Conservation (phyloP, 1,140 invertebrate genomes). For the Yoshiicerus persimilis region DNA sequence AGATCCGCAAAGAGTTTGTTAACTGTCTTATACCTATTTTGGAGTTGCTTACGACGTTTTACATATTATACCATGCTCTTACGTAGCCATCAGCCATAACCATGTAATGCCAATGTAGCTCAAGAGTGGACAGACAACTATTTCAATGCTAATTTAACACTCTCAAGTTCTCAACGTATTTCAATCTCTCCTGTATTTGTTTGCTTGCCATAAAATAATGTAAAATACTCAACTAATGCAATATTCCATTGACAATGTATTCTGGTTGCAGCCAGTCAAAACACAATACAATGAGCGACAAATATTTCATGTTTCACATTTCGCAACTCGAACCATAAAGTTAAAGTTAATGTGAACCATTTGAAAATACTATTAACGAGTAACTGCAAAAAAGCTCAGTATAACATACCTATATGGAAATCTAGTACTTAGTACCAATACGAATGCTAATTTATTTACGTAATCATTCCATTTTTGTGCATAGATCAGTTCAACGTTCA, state of each 20-base stretch:
- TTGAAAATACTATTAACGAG: background rate
- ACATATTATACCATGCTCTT: background rate
- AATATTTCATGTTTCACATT: background rate
- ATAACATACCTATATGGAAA: background rate
- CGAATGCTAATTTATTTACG: slow-evolving; percentile 15
- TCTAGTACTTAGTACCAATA: no score
- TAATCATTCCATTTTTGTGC: background rate
- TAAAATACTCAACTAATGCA: background rate
- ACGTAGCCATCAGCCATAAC: background rate
- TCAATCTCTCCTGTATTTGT: background rate
- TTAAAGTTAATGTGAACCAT: no score
- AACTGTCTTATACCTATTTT: slow-evolving; percentile 6
- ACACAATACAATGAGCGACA: background rate
- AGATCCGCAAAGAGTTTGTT: slow-evolving; percentile 10
- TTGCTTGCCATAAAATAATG: background rate
- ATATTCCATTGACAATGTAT: background rate
- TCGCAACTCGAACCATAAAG: background rate
- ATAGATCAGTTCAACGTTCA: slow-evolving; percentile 3
- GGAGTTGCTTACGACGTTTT: background rate
- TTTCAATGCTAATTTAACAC: slow-evolving; percentile 19
- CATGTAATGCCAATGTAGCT: background rate
- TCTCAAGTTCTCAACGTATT: background rate
- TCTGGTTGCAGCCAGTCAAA: background rate
- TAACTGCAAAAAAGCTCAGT: background rate
- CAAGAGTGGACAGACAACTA: slow-evolving; percentile 17